These are phyloP conservation scores for Eptatretus burgeri DNA, from an alignment of 2,113 vertebrate genomes.

Conservation along the genomic window DNA sequence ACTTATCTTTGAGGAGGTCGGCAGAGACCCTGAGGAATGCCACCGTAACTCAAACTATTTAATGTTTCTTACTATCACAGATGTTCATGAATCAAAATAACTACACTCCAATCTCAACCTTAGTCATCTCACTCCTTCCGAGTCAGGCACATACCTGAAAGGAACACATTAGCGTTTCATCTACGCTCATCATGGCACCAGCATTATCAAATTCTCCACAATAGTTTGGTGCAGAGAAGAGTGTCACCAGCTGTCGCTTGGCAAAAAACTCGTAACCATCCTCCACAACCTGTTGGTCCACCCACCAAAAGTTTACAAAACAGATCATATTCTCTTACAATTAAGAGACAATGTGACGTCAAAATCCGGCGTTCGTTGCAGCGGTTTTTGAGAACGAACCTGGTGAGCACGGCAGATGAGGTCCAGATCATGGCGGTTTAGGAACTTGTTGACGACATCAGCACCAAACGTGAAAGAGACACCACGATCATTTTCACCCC, in stretches of 20 bases:
- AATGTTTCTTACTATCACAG: too few relatives aligned
- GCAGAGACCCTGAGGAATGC: too few relatives aligned
- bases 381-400: constrained; percentile 17
- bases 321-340: too few relatives aligned
- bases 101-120: too few relatives aligned
- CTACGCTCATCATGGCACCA: constrained; percentile 84
- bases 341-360: too few relatives aligned
- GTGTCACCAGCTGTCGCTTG: constrained; percentile 61
- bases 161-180: constrained; percentile 81
- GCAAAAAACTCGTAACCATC: constrained; percentile 86
- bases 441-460: constrained; percentile 96
- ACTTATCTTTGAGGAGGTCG: too few relatives aligned
- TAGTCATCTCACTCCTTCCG: too few relatives aligned
- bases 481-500: constrained; percentile 92
- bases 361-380: too few relatives aligned
- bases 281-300: constrained; percentile 40
- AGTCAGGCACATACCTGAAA: constrained; percentile 35
- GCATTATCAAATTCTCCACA: constrained; percentile 83
- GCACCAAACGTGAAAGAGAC: constrained; percentile 95
- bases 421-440: constrained; percentile 92
- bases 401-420: constrained; percentile 96
- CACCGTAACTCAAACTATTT: too few relatives aligned
- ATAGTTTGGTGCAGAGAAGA: constrained; percentile 75
- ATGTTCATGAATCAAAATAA: too few relatives aligned
- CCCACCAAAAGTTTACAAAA: too few relatives aligned